These are phyloP conservation scores for Epinephelus fuscoguttatus DNA, from an alignment of 2,113 vertebrate species.

Conservation along the genomic window DNA sequence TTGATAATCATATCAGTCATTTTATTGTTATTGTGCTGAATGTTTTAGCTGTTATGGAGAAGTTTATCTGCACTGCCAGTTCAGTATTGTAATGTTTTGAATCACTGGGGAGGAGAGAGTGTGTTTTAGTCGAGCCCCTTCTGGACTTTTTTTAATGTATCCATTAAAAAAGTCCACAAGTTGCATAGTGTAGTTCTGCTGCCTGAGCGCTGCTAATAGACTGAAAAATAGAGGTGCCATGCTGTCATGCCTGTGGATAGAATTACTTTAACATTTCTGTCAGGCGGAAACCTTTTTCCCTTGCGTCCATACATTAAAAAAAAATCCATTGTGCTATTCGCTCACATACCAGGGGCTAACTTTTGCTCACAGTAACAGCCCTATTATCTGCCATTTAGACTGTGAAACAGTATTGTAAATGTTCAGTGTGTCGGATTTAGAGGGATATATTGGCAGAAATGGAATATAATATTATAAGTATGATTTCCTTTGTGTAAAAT, in stretches of 20 bases:
- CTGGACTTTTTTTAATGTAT: slow-evolving; percentile 51
- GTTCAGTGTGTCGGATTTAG: too few species aligned
- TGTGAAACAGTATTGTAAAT: not conserved
- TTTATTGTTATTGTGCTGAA: not conserved
- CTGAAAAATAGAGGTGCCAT: slow-evolving; percentile 68
- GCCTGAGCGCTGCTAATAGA: slow-evolving; percentile 63
- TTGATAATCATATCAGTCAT: slow-evolving; percentile 20
- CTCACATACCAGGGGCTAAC: not conserved
- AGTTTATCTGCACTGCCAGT: slow-evolving; percentile 2
- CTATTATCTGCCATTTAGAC: not conserved
- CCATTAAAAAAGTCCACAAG: slow-evolving; percentile 21
- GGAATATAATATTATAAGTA: too few species aligned
- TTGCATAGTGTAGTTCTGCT: slow-evolving; percentile 52
- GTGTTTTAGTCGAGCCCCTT: slow-evolving; percentile 13
- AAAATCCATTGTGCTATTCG: slow-evolving; percentile 7
- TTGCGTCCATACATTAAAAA: slow-evolving; percentile 12
- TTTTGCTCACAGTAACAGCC: slow-evolving; percentile 4
- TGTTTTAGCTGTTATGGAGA: slow-evolving; percentile 6
- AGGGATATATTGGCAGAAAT: too few species aligned
- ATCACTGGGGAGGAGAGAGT: not conserved
- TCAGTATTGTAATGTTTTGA: slow-evolving; percentile 22
- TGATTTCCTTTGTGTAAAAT: too few species aligned
- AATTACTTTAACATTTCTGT: slow-evolving; percentile 60
- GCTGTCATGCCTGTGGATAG: slow-evolving; percentile 50
- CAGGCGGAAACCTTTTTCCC: slow-evolving; percentile 46